Evolutionary conservation across 2,113 vertebrate genomes (phyloP).

Genomic region (Dipodomys spectabilis): DNA sequence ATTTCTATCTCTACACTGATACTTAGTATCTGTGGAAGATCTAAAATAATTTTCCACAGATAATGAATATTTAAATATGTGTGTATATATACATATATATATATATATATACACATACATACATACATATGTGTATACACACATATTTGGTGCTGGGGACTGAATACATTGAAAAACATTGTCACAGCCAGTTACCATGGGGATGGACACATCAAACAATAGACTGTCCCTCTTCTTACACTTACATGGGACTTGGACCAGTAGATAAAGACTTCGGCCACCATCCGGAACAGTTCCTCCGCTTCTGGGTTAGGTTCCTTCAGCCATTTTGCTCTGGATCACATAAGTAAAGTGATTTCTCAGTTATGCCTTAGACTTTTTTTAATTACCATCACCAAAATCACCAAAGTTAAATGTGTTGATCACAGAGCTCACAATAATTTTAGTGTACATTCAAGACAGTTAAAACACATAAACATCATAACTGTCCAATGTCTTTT

Average conservation of each 20-base stretch:
- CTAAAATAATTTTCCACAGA: background rate
- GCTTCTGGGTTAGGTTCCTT: constrained; percentile 95
- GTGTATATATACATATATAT: too few relatives aligned
- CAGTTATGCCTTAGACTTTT: background rate
- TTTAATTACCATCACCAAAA: background rate
- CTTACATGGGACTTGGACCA: constrained; percentile 98
- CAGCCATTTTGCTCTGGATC: constrained; percentile 94
- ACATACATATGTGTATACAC: too few relatives aligned
- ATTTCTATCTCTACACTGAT: too few relatives aligned
- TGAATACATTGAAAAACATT: background rate
- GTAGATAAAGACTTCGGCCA: constrained; percentile 97
- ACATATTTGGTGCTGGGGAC: too few relatives aligned
- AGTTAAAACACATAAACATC: background rate
- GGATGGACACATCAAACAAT: fast-evolving
- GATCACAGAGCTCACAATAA: background rate
- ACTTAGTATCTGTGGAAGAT: too few relatives aligned
- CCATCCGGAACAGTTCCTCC: constrained; percentile 97
- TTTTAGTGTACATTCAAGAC: background rate
- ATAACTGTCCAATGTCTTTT: background rate
- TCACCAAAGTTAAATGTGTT: background rate
- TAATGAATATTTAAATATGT: background rate
- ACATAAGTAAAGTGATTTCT: background rate
- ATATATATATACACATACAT: too few relatives aligned
- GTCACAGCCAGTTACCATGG: background rate
- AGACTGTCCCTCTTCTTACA: background rate